Percentiles rank a stretch among this genome's conserved stretches.
Conservation (phyloP, 1,140 invertebrate species). For the Drosophila busckii region DNA sequence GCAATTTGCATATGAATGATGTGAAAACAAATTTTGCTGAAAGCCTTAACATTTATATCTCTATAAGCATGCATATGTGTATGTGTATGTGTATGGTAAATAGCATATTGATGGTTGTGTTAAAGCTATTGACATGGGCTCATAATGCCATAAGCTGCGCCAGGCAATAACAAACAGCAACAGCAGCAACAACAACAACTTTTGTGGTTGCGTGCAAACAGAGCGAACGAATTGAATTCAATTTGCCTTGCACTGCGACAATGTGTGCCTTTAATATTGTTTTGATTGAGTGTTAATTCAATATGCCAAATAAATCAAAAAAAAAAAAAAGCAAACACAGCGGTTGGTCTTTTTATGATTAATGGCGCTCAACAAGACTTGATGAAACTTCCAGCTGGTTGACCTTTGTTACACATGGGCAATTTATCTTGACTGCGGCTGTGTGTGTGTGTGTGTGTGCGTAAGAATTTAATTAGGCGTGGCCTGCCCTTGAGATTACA, state of each 20-base stretch:
- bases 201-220: too few relatives aligned
- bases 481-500: conserved; percentile 7
- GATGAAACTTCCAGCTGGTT: too few relatives aligned
- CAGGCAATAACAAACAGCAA: neutral
- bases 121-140: conserved; percentile 33
- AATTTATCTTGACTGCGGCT: neutral
- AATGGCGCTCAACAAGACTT: too few relatives aligned
- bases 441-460: neutral
- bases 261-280: conserved; percentile 24
- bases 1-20: conserved; percentile 28
- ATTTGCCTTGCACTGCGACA: too few relatives aligned
- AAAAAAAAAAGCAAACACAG: conserved; percentile 14
- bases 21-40: conserved; percentile 28
- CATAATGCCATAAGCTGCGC: conserved; percentile 52
- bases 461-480: conserved; percentile 55
- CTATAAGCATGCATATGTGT: neutral
- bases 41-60: conserved; percentile 3
- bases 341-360: conserved; percentile 27
- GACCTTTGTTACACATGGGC: too few relatives aligned
- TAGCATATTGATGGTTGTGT: too few relatives aligned
- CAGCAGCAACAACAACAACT: neutral
- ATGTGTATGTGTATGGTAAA: neutral
- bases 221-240: too few relatives aligned
- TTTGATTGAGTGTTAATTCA: conserved; percentile 70
- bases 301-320: conserved; percentile 38